Base-by-base conservation (phyloP, 1,140 invertebrate species). In the Heliothis virescens region DNA sequence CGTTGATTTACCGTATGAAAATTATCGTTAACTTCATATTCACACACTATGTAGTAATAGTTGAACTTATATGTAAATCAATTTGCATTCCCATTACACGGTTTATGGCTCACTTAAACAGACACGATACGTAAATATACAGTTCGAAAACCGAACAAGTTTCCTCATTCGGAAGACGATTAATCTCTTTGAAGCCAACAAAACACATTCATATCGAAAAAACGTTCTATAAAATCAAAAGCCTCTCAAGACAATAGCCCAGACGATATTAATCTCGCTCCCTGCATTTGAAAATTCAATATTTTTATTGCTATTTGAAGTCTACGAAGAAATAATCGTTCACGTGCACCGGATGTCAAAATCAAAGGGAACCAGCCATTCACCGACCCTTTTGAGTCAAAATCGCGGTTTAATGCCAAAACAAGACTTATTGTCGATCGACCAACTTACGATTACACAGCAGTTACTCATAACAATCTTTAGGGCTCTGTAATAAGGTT, bases 261-360 rank as follows among this genome's bases (percentile, higher is more conserved):
- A 76, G 79, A 80, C 81, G 85, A 85, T 83, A 86, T 86, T 81
- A 82, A 85, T 85, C 80, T 82, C 59, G 76, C 60, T 83, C 80
- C 74, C 81, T 67, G 67, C 67, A 65, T 79, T 83, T 82, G 79
- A 83, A 86, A 83, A 83, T 82, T 85, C 85, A 85, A 85, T 87
- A 83, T 85, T 81, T 86, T 85, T 86, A 89, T 90, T 88, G 83
- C 62, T 57, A 81, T 79, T 71, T 75, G 62, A 77, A 76, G 73
- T 60, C 53, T 77, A 72, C 75, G 79, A 86, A 76, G 82, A 82
- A 84, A 80, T 82, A 73, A 83, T 82, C 67, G 80, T 89, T 89
- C 91, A 93, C 91, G 92, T 93, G 92, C 87, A 85, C 91, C 91
- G 92, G 91, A 94, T 92, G 89, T 87, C 72, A 65, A 75, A 82